Conservation (phyloP, 2,113 vertebrate species). For the Hypomesus transpacificus region DNA sequence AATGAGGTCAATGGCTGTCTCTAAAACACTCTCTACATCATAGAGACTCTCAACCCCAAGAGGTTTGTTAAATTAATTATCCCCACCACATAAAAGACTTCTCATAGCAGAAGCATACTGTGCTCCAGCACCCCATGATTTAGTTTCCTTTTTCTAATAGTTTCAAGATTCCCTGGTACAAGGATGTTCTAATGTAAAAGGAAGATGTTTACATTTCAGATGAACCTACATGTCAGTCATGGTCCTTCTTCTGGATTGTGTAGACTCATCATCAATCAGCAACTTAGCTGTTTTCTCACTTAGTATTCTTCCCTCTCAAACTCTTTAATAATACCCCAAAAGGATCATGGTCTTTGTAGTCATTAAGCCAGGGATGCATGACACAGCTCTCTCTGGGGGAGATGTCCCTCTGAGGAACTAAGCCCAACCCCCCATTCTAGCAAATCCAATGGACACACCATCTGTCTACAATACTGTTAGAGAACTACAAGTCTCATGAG, state of each 20-base stretch:
- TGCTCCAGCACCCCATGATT: constrained; percentile 7
- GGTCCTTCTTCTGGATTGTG: not conserved
- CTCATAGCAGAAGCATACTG: not conserved
- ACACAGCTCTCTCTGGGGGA: not conserved
- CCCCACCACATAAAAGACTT: constrained; percentile 17
- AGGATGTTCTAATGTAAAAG: not conserved
- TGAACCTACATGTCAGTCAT: not conserved
- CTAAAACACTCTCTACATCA: constrained; percentile 13
- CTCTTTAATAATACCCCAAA: not conserved
- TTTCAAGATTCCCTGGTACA: not conserved
- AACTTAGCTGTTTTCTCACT: not conserved
- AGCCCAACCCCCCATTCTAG: not conserved
- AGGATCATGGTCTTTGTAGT: constrained; percentile 7
- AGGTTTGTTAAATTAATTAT: constrained; percentile 29
- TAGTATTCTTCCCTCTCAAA: not conserved
- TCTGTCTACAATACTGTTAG: not conserved
- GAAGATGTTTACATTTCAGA: not conserved
- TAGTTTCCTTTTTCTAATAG: not conserved
- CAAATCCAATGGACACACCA: not conserved
- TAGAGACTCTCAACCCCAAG: constrained; percentile 11
- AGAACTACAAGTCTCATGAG: not conserved
- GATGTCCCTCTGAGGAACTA: not conserved
- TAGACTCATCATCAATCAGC: not conserved
- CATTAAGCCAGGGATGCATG: not conserved
- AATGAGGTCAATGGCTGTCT: constrained; percentile 21